Conservation (phyloP, 1,140 invertebrate species). For the Ostrea edulis region DNA sequence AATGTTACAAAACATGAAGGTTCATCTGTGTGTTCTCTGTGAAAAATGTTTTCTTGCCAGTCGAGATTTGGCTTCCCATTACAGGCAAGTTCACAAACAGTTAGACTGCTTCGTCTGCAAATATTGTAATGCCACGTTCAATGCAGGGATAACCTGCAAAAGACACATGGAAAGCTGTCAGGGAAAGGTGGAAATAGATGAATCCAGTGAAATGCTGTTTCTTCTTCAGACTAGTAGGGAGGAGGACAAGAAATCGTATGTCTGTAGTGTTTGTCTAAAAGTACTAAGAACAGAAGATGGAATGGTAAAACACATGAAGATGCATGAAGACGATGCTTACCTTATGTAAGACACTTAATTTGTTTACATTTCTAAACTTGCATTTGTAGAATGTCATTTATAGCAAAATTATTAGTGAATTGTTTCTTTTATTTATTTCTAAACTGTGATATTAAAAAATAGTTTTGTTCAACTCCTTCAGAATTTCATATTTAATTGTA, state of each 20-base stretch:
- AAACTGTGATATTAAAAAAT: too few species aligned
- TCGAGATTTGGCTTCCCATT: conserved; percentile 5
- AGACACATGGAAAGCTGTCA: not conserved
- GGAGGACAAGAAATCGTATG: not conserved
- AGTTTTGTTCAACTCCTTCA: too few species aligned
- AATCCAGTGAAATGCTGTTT: not conserved
- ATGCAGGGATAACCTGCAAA: not conserved
- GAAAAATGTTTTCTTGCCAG: not conserved
- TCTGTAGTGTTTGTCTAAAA: conserved; percentile 23
- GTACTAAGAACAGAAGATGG: conserved; percentile 4
- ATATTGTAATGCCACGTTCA: conserved; percentile 14
- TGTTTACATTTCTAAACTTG: not conserved
- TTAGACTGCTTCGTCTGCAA: conserved; percentile 23
- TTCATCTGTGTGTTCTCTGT: conserved; percentile 9
- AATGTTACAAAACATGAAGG: not conserved
- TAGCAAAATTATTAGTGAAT: too few species aligned
- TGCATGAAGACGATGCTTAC: not conserved
- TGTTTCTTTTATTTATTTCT: too few species aligned
- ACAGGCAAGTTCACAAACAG: conserved; percentile 21
- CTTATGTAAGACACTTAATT: not conserved
- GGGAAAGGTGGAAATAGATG: not conserved
- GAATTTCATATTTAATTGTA: too few species aligned
- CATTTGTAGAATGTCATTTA: too few species aligned
- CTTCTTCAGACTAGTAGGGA: not conserved
- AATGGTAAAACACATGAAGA: conserved; percentile 11